These are phyloP conservation scores for Lophura nycthemera DNA, from an alignment of 2,113 vertebrate genomes.

Conservation along the genomic window DNA sequence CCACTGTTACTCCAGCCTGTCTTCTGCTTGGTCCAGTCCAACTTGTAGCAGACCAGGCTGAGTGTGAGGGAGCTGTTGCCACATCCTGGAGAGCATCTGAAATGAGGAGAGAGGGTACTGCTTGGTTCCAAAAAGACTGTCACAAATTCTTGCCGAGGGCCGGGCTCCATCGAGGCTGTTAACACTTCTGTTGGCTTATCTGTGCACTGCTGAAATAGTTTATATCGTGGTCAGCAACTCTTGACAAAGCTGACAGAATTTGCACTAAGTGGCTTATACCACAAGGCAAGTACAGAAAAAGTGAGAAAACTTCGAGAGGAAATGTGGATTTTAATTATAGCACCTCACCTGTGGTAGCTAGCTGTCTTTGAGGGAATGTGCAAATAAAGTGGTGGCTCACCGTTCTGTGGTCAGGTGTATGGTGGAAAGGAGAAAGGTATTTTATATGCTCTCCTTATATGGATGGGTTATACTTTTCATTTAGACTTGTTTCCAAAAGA, in stretches of 20 bases:
- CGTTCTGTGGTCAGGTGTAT: not conserved
- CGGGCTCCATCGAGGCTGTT: not conserved
- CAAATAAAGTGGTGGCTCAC: not conserved
- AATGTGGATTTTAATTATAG: not conserved
- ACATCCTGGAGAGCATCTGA: not conserved
- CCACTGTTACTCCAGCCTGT: not conserved
- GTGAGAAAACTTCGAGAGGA: not conserved
- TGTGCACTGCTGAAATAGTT: not conserved
- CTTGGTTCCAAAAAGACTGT: not conserved
- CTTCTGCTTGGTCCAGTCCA: not conserved
- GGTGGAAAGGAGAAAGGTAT: not conserved
- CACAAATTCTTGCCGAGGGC: not conserved
- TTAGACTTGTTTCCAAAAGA: not conserved
- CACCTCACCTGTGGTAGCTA: not conserved
- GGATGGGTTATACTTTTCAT: not conserved
- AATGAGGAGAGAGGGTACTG: conserved; percentile 1
- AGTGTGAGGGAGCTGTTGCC: not conserved
- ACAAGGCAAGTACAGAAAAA: not conserved
- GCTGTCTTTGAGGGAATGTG: not conserved
- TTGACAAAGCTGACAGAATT: not conserved
- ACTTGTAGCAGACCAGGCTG: not conserved
- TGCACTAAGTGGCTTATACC: not conserved
- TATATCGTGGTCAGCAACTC: not conserved
- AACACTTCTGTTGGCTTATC: not conserved
- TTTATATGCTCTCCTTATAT: not conserved